Evolutionary conservation across 1,140 invertebrate genomes (phyloP), one percentile per base, ranked within the genome.

Genomic region (Drosophila murphyi): DNA sequence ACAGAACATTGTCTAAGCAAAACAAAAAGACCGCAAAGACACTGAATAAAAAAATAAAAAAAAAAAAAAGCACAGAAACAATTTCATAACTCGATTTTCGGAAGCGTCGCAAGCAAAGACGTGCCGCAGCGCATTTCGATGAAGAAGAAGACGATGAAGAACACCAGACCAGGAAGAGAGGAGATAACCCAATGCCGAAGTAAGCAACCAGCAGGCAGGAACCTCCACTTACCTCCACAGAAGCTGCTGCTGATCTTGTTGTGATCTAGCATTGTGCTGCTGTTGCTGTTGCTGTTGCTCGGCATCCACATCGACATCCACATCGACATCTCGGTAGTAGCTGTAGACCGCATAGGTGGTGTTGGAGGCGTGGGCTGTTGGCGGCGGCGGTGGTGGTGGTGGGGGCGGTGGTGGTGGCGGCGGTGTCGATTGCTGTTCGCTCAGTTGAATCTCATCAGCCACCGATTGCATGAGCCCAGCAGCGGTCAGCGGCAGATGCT

Each of bases 151-250:
- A 72, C 62, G 70, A 67, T 63, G 39, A 12, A 3, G 37, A 28
- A 34, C 10, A 50, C 28, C 7, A 8, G 47, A 3, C 5, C 3
- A 28, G 43, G 39, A 63, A 55, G 32, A 62, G 34, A 28, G 48
- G 34, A 20, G 20, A 29, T 20, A 52, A 63, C 35, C 68, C 45
- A 62, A 57, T 32, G n/a, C 5, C 5, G 5, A 28, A 35, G 7
- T 4, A 6, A 10, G 39, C 12, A 5, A 6, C 6, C 3, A 6
- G 34, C 20, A 37, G 34, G 35, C 62, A 41, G 39, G 39, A 43
- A 43, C 39, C 32, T 31, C 34, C 54, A 78, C 82, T 87, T 87
- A 82, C 83, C 82, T 87, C 82, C 82, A 88, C 29, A 72, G 47
- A 7, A 82, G 39, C 8, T 54, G 75, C 0, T 50, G 52, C 39